A percentile compares a stretch with the other conserved stretches of the same genome.
Conservation (phyloP, 1,140 invertebrate genomes). For the Scaptomyza graminum region DNA sequence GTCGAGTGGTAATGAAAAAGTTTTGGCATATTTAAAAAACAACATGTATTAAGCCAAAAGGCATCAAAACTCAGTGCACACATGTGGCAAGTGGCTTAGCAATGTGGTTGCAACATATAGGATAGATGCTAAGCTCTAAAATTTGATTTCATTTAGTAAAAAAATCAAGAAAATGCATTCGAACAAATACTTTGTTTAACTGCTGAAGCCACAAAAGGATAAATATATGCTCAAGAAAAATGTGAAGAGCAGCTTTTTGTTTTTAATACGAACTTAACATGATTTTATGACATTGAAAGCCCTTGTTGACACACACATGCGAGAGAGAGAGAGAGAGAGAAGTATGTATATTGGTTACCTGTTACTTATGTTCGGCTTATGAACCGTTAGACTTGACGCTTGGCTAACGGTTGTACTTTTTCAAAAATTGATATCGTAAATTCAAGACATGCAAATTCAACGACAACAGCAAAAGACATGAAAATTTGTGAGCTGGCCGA, state of each 20-base stretch:
- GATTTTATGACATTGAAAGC: constrained; percentile 72
- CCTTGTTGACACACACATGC: constrained; percentile 45
- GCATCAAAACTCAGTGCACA: constrained; percentile 14
- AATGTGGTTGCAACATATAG: too few species aligned
- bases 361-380: constrained; percentile 57
- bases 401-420: constrained; percentile 14
- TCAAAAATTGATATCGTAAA: constrained; percentile 53
- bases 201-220: neutral
- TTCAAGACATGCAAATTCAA: constrained; percentile 58
- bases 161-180: neutral
- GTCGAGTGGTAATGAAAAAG: constrained; percentile 48
- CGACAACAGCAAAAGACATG: constrained; percentile 48
- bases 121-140: too few species aligned
- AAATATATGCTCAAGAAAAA: constrained; percentile 14
- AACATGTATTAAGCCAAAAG: neutral
- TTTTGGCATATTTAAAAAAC: constrained; percentile 42
- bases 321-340: constrained; percentile 4
- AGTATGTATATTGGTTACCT: constrained; percentile 50
- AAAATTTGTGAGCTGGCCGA: constrained; percentile 57
- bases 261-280: constrained; percentile 66
- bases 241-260: constrained; percentile 26
- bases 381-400: constrained; percentile 8
- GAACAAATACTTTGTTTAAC: neutral
- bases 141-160: too few species aligned
- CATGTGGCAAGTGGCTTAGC: constrained; percentile 18